Evolutionary conservation across 2,888 invertebrate species (phyloP).

Genomic region (Synanthedon formicaeformis): DNA sequence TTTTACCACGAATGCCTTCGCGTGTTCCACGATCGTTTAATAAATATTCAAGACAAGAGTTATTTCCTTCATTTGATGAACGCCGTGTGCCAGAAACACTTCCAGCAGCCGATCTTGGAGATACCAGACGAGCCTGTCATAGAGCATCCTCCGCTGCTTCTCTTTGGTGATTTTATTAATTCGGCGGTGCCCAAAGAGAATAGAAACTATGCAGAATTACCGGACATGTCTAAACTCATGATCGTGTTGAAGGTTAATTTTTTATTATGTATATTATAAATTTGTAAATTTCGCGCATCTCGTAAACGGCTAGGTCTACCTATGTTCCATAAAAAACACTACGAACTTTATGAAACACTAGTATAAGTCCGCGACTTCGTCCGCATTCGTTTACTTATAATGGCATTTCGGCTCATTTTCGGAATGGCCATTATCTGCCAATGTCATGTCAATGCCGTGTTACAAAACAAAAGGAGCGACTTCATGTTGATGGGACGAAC

Average conservation of each 20-base stretch:
- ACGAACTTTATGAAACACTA: too few relatives aligned
- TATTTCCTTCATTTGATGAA: conserved; percentile 82
- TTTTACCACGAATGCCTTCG: conserved; percentile 93
- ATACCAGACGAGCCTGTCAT: conserved; percentile 73
- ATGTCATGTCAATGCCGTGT: too few relatives aligned
- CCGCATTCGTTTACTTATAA: too few relatives aligned
- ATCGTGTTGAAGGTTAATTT: conserved; percentile 74
- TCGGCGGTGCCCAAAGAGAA: conserved; percentile 79
- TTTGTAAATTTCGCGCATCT: too few relatives aligned
- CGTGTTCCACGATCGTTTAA: conserved; percentile 91
- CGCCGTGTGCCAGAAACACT: conserved; percentile 74
- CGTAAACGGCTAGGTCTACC: background rate
- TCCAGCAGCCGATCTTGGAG: conserved; percentile 69
- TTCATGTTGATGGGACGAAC: too few relatives aligned
- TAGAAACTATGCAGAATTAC: conserved; percentile 85
- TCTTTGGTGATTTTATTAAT: conserved; percentile 89
- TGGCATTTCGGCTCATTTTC: too few relatives aligned
- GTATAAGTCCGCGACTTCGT: too few relatives aligned
- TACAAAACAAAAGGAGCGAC: too few relatives aligned
- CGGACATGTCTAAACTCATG: conserved; percentile 78
- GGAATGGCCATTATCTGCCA: too few relatives aligned
- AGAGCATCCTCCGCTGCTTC: conserved; percentile 73
- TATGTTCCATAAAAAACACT: background rate
- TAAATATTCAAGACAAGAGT: conserved; percentile 83
- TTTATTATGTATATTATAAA: background rate